Evolutionary conservation across 2,888 invertebrate species (phyloP).

Genomic region (Pteria penguin): DNA sequence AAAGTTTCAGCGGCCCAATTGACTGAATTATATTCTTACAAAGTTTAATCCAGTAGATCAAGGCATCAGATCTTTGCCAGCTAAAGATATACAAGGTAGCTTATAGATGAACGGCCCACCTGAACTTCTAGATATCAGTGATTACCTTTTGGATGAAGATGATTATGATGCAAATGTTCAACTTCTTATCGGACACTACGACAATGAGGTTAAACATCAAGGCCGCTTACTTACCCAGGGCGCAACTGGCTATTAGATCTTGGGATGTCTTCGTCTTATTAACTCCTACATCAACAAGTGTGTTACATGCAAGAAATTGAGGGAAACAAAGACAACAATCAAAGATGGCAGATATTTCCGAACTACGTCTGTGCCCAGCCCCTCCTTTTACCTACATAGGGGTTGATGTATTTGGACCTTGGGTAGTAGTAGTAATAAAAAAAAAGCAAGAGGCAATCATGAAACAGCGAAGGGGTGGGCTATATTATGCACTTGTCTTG

Average conservation of each 20-base stretch:
- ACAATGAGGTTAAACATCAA: conserved; percentile 29
- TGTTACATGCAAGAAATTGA: conserved; percentile 17
- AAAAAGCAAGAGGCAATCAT: no score
- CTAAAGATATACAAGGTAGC: not conserved
- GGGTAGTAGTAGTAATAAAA: no score
- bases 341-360: conserved; percentile 25
- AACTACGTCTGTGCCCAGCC: not conserved
- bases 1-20: conserved; percentile 6
- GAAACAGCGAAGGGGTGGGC: no score
- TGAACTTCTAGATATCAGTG: conserved; percentile 6
- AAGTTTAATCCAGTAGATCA: conserved; percentile 36
- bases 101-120: conserved; percentile 22
- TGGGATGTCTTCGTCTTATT: conserved; percentile 24
- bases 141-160: conserved; percentile 24
- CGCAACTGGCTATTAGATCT: conserved; percentile 41
- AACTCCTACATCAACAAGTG: conserved; percentile 6
- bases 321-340: conserved; percentile 5
- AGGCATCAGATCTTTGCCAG: conserved; percentile 15
- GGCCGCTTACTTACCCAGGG: conserved; percentile 38
- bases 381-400: no score
- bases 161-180: no score
- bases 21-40: conserved; percentile 28
- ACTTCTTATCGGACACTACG: conserved; percentile 32
- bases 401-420: no score
- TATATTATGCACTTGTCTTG: no score